A percentile compares a stretch with the other conserved stretches of the same genome.
phyloP scores from a whole-genome alignment of 1,140 invertebrate species.

The Bradynema listronoti region DNA sequence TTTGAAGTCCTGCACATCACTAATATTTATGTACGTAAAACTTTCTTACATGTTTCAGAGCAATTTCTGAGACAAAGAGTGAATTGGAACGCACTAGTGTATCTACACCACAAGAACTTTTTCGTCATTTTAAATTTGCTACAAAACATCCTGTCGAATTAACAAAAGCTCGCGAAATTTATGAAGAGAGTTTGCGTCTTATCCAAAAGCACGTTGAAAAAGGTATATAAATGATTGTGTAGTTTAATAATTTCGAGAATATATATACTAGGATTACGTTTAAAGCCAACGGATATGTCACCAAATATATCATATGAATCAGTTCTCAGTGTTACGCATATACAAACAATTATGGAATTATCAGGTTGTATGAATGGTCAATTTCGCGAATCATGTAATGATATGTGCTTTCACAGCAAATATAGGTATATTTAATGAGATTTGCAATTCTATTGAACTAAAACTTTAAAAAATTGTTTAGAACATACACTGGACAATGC shows the following conservation, averaged over 20 bases:
- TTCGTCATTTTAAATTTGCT: slow-evolving; percentile 52
- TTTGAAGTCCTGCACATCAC: not conserved
- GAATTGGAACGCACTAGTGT: slow-evolving; percentile 31
- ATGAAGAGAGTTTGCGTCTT: slow-evolving; percentile 52
- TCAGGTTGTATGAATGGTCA: slow-evolving; percentile 51
- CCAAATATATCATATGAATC: slow-evolving; percentile 56
- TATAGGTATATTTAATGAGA: slow-evolving; percentile 30
- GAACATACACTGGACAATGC: slow-evolving; percentile 52
- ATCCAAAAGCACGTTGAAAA: slow-evolving; percentile 55
- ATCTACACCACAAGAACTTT: slow-evolving; percentile 39
- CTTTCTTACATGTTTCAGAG: slow-evolving; percentile 26
- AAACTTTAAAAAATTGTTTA: slow-evolving; percentile 14
- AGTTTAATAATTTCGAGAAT: slow-evolving; percentile 5
- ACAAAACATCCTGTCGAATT: slow-evolving; percentile 52
- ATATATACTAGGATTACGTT: slow-evolving; percentile 31
- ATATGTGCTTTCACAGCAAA: slow-evolving; percentile 58
- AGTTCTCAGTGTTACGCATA: slow-evolving; percentile 51
- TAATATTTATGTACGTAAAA: no score
- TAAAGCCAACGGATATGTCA: slow-evolving; percentile 36
- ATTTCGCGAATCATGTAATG: slow-evolving; percentile 44
- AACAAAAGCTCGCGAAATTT: slow-evolving; percentile 52
- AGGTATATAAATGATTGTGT: slow-evolving; percentile 26
- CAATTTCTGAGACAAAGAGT: slow-evolving; percentile 42
- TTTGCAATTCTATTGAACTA: not conserved
- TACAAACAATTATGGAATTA: slow-evolving; percentile 57